Evolutionary conservation across 2,888 invertebrate genomes (phyloP).

Genomic region (Archips xylosteana): DNA sequence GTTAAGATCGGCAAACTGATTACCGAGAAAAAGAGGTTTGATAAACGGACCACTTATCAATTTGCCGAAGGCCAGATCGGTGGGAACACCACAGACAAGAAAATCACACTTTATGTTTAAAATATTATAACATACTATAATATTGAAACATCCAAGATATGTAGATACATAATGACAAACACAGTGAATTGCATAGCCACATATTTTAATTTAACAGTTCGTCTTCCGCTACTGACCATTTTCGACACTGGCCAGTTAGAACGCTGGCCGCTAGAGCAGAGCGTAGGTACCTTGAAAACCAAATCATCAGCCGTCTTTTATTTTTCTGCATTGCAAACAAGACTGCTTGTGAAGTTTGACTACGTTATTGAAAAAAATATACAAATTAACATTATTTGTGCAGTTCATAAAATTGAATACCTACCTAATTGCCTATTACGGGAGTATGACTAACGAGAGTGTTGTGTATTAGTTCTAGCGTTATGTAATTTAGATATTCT

Average conservation of each 20-base stretch:
- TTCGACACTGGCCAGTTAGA: neutral
- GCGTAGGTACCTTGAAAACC: neutral
- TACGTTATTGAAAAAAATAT: too few species aligned
- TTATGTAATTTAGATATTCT: too few species aligned
- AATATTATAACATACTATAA: constrained; percentile 25
- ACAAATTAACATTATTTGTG: too few species aligned
- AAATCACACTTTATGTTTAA: neutral
- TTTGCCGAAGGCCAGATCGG: constrained; percentile 65
- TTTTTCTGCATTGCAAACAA: too few species aligned
- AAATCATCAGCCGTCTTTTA: too few species aligned
- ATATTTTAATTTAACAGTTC: too few species aligned
- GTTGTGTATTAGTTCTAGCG: too few species aligned
- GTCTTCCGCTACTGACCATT: neutral
- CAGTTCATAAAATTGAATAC: too few species aligned
- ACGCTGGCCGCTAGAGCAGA: neutral
- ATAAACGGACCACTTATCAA: constrained; percentile 80
- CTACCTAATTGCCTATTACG: too few species aligned
- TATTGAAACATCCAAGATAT: neutral
- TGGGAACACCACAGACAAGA: constrained; percentile 6
- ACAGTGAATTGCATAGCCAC: neutral
- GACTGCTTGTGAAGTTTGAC: too few species aligned
- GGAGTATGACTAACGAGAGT: too few species aligned
- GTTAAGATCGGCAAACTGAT: constrained; percentile 70
- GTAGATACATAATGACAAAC: neutral
- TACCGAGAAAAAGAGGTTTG: constrained; percentile 76